Base-by-base conservation (phyloP, 2,113 vertebrate genomes). In the Myiozetetes cayanensis region DNA sequence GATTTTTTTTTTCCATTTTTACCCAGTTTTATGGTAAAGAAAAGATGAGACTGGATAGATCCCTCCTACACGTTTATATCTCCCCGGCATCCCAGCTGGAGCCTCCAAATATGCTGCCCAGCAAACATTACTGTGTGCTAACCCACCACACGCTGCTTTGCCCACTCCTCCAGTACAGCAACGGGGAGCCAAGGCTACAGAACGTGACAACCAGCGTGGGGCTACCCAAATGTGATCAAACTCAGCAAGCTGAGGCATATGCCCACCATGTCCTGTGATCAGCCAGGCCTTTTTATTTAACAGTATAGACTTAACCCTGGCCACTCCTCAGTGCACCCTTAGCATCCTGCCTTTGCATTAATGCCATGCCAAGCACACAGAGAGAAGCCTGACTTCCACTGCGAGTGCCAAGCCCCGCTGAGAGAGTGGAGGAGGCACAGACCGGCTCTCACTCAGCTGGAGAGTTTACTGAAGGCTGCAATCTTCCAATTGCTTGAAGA, bases 401-500 rank as follows among this genome's bases (percentile, higher is more conserved):
- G 49, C 0, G 0, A 52, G 52, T 62, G 93, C 96, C 94, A 88
- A 86, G 39, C 46, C 66, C 80, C 33, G 46, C 61, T 4, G 10
- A 78, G 87, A 61, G 55, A 81, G 52, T 4, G n/a, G 61, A 94
- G 46, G 63, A 93, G 88, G 81, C 56, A 66, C 90, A 93, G 67
- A 78, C 82, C 9, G 0, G n/a, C 90, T 90, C 70, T 95, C 86
- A 77, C 87, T 93, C 90, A 95, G 88, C 88, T 94, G 87, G 85
- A 94, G 94, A 94, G 87, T 88, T 94, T 89, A 86, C 79, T 56
- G 68, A 92, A 92, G 79, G 76, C 88, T 30, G 5, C 83, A 94
- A 92, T 97, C 95, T 96, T 96, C 93, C 92, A 81, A 87, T 97
- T 97, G 95, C 94, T 88, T 86, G 52, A 94, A 96, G 92, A 94